These are phyloP conservation scores for Semicossyphus pulcher DNA, from an alignment of 2,113 vertebrate genomes.

Conservation along the genomic window DNA sequence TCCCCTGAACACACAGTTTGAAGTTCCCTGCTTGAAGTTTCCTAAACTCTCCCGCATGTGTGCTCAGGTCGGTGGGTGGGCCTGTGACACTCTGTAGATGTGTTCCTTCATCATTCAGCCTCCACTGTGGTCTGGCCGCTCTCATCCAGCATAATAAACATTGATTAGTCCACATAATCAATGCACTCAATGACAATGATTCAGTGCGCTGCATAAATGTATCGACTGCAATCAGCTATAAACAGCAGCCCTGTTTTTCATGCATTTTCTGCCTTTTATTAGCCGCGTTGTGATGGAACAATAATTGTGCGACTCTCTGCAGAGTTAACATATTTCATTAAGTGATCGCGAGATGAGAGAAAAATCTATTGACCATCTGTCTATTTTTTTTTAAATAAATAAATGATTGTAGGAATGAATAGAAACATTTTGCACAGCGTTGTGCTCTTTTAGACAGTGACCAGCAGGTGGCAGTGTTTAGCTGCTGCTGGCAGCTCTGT, in stretches of 20 bases:
- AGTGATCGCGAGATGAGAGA: slow-evolving; percentile 51
- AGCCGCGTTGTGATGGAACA: slow-evolving; percentile 51
- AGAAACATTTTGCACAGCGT: background rate
- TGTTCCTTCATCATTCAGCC: slow-evolving; percentile 75
- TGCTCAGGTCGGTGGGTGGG: slow-evolving; percentile 49
- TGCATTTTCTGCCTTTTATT: slow-evolving; percentile 70
- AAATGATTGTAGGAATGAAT: slow-evolving; percentile 13
- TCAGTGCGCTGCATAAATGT: slow-evolving; percentile 78
- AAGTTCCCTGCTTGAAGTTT: slow-evolving; percentile 13
- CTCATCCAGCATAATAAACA: slow-evolving; percentile 70
- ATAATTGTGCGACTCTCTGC: slow-evolving; percentile 53
- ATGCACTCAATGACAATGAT: slow-evolving; percentile 83
- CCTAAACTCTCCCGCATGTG: slow-evolving; percentile 14
- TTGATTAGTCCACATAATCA: slow-evolving; percentile 81
- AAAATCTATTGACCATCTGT: slow-evolving; percentile 67
- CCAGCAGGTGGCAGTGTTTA: slow-evolving; percentile 78
- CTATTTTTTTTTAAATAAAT: slow-evolving; percentile 31
- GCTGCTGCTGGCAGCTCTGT: slow-evolving; percentile 33
- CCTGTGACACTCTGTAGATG: slow-evolving; percentile 60
- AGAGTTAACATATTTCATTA: slow-evolving; percentile 65
- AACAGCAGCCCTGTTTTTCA: slow-evolving; percentile 58
- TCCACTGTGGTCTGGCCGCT: slow-evolving; percentile 63
- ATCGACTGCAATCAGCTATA: slow-evolving; percentile 74
- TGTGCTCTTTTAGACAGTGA: background rate
- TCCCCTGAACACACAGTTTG: background rate